phyloP scores from a whole-genome alignment of 2,888 invertebrate genomes.

The Andricus curvator region DNA sequence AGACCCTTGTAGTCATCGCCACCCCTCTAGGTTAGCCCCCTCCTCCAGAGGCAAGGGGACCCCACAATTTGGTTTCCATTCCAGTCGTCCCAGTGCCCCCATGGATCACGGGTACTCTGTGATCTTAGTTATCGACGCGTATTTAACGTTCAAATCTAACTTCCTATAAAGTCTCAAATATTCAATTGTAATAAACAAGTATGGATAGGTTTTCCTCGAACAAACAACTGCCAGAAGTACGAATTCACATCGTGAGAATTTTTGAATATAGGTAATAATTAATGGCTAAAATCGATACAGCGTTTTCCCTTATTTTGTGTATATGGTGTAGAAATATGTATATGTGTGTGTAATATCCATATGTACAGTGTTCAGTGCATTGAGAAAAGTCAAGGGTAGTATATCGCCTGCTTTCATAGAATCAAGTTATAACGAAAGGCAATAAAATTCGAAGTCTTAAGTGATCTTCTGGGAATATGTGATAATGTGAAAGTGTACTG shows the following conservation, averaged over 20 bases:
- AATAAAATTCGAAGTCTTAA: background rate
- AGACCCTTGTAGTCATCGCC: conserved; percentile 64
- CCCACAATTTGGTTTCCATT: conserved; percentile 72
- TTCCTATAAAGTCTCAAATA: background rate
- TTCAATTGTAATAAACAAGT: background rate
- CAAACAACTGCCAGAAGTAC: conserved; percentile 19
- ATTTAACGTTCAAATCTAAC: background rate
- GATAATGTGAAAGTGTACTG: background rate
- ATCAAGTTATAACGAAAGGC: no score
- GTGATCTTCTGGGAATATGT: background rate
- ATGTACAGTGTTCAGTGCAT: no score
- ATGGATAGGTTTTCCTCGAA: conserved; percentile 12
- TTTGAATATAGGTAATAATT: conserved; percentile 17
- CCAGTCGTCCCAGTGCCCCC: conserved; percentile 65
- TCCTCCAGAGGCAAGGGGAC: conserved; percentile 64
- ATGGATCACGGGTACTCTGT: conserved; percentile 46
- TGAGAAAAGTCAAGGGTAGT: no score
- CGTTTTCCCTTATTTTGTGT: background rate
- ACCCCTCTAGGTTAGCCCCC: conserved; percentile 61
- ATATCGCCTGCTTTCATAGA: no score
- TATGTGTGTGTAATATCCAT: no score
- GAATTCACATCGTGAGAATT: conserved; percentile 36
- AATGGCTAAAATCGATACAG: no score
- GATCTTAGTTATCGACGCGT: conserved; percentile 44
- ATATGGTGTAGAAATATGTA: background rate